Base-by-base conservation (phyloP, 1,140 invertebrate species). In the Campoletis sonorensis region DNA sequence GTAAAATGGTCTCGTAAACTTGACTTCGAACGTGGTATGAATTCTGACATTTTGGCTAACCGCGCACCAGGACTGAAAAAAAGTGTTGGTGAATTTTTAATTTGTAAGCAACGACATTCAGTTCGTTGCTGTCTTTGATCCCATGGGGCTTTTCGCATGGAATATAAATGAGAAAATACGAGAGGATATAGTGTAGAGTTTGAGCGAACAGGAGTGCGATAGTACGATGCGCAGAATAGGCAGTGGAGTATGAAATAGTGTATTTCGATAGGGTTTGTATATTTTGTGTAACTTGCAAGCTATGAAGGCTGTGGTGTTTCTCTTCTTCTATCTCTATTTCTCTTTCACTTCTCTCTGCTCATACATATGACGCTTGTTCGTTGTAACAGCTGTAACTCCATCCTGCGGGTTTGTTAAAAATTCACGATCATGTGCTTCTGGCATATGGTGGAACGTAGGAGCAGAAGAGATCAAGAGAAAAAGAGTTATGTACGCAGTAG, bases 331-430 rank as follows among this genome's bases (percentile, higher is more conserved):
- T 58, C 54, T 23, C 54, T 58, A 10, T 45, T 13, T 45, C 40
- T 45, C 5, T 45, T 45, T 45, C 54, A 21, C 26, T 49, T 45
- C 40, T 5, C 10, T 51, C 37, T 51, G 1, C 40, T 73, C 54
- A 1, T 58, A n/a, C 71, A 23, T 45, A 8, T 27, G n/a, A n/a
- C n/a, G 40, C 23, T 51, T 51, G 18, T n/a, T 26, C n/a, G 21
- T 10, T 30, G 23, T 10, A 10, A 11, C 40, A 16, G 26, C 21
- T 75, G 49, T 49, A 75, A 75, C 21, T 58, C n/a, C 72, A 75
- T 75, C 11, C 72, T 18, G 49, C 21, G 49, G 72, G n/a, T 75
- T 21, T 71, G 45, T 84, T 70, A 84, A 83, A 83, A 18, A 84
- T 84, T 83, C 79, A 81, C 45, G 75, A 30, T 15, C 45, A 73